Evolutionary conservation across 2,797 vertebrate species (phyloP).

Genomic region (Oreochromis mossambicus): DNA sequence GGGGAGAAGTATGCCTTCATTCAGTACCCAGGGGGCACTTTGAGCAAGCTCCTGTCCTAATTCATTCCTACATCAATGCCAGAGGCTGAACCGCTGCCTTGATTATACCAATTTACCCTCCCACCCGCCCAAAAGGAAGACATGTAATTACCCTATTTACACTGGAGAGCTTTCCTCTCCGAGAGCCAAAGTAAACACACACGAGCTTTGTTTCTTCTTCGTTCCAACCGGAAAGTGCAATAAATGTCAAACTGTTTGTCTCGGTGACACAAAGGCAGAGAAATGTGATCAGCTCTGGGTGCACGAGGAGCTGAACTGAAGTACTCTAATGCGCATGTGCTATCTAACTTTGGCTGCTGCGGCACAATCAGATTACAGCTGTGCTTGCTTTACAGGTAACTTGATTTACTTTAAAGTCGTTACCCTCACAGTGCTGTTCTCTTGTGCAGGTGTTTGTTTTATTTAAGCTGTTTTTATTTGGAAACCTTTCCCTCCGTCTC

Average conservation of each 20-base stretch:
- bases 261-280: background rate
- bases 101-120: slow-evolving; percentile 65
- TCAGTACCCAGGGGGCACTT: slow-evolving; percentile 45
- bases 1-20: slow-evolving; percentile 45
- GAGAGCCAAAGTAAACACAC: slow-evolving; percentile 15
- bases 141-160: slow-evolving; percentile 68
- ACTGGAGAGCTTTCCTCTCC: slow-evolving; percentile 24
- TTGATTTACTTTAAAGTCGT: background rate
- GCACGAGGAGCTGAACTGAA: background rate
- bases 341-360: background rate
- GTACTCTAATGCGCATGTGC: background rate
- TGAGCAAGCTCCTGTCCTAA: slow-evolving; percentile 37
- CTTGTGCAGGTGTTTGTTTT: background rate
- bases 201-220: background rate
- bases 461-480: background rate
- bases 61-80: slow-evolving; percentile 53
- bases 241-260: background rate
- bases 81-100: slow-evolving; percentile 44
- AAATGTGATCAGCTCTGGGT: background rate
- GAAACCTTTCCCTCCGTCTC: background rate
- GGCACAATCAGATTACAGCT: background rate
- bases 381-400: background rate
- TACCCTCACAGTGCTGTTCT: background rate
- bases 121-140: slow-evolving; percentile 65
- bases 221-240: background rate